Conservation (phyloP, 2,888 invertebrate genomes). For the Ernsta delagoae region DNA sequence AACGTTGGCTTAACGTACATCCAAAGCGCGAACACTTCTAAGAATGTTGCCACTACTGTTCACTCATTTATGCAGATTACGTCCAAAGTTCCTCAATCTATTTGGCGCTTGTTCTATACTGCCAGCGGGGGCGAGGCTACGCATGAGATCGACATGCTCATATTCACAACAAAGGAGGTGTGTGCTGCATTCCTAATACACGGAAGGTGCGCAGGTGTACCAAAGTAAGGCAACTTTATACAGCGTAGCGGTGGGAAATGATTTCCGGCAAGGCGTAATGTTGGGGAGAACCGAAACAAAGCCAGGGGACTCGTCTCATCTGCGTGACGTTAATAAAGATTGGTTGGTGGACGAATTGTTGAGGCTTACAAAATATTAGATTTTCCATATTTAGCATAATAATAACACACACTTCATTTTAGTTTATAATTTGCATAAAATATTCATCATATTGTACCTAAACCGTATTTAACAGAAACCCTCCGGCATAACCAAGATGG, state of each 20-base stretch:
- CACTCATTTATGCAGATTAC: too few species aligned
- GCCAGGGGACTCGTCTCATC: not conserved
- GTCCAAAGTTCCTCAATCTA: too few species aligned
- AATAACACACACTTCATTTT: not conserved
- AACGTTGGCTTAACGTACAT: too few species aligned
- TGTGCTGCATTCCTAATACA: conserved; percentile 10
- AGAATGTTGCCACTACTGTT: too few species aligned
- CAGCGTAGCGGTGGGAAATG: conserved; percentile 3
- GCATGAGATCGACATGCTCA: too few species aligned
- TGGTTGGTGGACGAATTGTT: not conserved
- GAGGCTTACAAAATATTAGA: not conserved
- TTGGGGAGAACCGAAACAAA: conserved; percentile 2
- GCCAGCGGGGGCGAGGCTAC: too few species aligned
- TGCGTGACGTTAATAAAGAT: conserved; percentile 8
- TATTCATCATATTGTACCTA: too few species aligned
- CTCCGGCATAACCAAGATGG: too few species aligned
- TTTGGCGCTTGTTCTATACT: too few species aligned
- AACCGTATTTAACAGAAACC: too few species aligned
- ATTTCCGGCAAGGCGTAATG: conserved; percentile 8
- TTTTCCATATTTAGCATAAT: not conserved
- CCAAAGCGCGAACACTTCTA: too few species aligned
- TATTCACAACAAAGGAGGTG: not conserved
- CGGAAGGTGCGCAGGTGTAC: conserved; percentile 20
- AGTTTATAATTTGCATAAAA: not conserved
- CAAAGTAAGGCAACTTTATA: conserved; percentile 20